Evolutionary conservation across 2,888 invertebrate genomes (phyloP), one percentile per base, ranked within the genome.

Genomic region (Folsomia candida): DNA sequence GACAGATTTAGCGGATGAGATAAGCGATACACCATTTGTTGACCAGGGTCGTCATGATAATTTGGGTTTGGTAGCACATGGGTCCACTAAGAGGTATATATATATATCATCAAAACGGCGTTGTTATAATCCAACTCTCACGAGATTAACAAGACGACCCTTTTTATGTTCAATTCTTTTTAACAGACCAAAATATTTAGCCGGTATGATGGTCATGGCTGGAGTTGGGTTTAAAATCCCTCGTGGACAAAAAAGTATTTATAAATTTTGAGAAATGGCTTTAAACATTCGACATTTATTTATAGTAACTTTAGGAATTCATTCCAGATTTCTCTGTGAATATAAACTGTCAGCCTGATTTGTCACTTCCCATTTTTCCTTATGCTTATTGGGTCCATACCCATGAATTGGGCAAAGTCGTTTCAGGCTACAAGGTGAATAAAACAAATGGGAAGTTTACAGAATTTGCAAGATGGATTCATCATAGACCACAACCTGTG

Each of bases 371-470:
- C 51, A 54, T 70, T 14, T 54, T 27, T 14, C 67, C 67, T 2
- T 70, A 67, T 37, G 62, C 61, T 22, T 26, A 51, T 20, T 70
- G 70, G 70, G 70, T 70, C 11, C 70, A 70, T 29, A 67, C 70
- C 0, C 70, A 70, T 25, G 66, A 66, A 14, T 29, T 70, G 4
- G 70, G 70, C 1, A 25, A 25, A 1, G 61, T 67, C 3, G 67
- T 70, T 1, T 70, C 70, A 1, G 70, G 61, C 0, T 70, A 70
- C 57, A 60, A 60, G 29, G 54, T 67, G 9, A 58, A 64, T 22
- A 59, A 24, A n/a, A 26, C 65, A 20, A 57, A 27, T 9, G 51
- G 60, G 18, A 26, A 66, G 51, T 27, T 61, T 2, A 67, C 47
- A 14, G 63, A 54, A 26, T 29, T 64, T 2, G 66, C 27, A 11